These are phyloP conservation scores for Leucoraja ocellata DNA, from an alignment of 2,797 vertebrate genomes.

Conservation along the genomic window DNA sequence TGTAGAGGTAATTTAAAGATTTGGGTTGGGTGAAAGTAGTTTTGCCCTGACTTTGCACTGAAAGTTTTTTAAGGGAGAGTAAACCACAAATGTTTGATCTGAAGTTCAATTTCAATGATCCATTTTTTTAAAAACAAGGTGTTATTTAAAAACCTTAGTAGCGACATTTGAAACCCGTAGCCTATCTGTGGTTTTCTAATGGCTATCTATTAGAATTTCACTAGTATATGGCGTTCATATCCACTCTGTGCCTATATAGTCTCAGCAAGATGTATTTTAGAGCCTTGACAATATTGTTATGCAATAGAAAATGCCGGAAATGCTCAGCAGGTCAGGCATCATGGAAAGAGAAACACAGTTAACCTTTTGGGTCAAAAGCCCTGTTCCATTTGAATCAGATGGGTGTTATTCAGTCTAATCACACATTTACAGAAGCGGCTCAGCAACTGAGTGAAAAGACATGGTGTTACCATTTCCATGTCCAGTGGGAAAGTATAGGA, in stretches of 20 bases:
- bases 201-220: background rate
- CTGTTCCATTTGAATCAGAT: background rate
- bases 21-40: background rate
- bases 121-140: background rate
- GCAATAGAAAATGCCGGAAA: no score
- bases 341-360: no score
- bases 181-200: background rate
- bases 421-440: background rate
- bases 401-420: background rate
- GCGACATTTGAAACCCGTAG: background rate
- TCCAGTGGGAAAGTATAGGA: background rate
- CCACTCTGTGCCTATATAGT: background rate
- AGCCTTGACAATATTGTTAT: background rate
- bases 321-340: no score
- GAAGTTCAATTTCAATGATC: background rate
- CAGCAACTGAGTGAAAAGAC: background rate
- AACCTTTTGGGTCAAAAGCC: no score
- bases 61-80: background rate
- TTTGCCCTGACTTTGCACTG: background rate
- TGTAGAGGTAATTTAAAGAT: background rate
- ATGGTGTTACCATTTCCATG: background rate
- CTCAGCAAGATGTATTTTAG: background rate
- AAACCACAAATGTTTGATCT: background rate
- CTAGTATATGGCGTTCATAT: background rate
- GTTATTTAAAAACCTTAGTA: background rate